Evolutionary conservation across 2,113 vertebrate species (phyloP).

Genomic region (Ahaetulla prasina): DNA sequence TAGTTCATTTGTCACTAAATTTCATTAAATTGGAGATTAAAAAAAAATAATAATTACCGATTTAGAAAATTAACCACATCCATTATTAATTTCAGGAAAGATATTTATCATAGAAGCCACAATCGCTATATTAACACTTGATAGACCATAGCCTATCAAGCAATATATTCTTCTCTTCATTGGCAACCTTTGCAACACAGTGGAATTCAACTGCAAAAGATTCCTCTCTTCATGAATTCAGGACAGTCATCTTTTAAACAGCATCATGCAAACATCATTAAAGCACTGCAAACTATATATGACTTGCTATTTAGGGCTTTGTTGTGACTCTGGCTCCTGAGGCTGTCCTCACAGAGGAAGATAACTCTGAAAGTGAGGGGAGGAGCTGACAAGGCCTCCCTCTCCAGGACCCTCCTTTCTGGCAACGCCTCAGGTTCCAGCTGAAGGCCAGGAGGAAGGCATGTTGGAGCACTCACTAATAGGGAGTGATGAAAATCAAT

Average conservation of each 20-base stretch:
- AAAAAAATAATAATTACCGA: too few relatives aligned
- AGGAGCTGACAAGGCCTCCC: too few relatives aligned
- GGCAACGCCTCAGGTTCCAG: too few relatives aligned
- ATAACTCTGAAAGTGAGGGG: too few relatives aligned
- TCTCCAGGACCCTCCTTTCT: too few relatives aligned
- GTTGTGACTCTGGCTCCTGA: too few relatives aligned
- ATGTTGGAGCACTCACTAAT: too few relatives aligned
- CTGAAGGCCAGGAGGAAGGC: too few relatives aligned
- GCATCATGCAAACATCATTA: background rate
- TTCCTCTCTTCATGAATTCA: background rate
- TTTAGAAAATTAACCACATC: background rate
- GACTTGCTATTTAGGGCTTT: background rate
- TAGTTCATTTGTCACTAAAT: background rate
- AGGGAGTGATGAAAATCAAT: too few relatives aligned
- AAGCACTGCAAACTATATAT: background rate
- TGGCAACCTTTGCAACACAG: background rate
- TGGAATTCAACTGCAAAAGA: background rate
- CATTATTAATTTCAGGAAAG: background rate
- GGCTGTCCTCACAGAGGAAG: too few relatives aligned
- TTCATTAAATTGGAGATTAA: background rate
- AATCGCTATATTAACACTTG: background rate
- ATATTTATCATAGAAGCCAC: background rate
- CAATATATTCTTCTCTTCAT: background rate
- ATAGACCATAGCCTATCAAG: too few relatives aligned
- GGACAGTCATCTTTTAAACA: background rate